phyloP scores from a whole-genome alignment of 2,888 invertebrate species.

The Ceramica pisi region DNA sequence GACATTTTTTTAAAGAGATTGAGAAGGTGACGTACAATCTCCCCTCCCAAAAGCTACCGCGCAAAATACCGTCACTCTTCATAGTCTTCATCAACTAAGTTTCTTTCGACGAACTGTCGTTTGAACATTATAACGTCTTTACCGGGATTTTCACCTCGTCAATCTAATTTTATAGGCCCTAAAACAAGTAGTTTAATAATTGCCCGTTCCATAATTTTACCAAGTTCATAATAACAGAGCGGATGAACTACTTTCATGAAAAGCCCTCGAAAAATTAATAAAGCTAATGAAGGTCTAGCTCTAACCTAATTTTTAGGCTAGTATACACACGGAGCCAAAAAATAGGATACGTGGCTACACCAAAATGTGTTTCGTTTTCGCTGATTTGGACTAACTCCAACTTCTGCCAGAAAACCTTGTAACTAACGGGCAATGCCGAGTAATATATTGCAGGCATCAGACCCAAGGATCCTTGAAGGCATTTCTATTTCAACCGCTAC shows the following conservation, averaged over 20 bases:
- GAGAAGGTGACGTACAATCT: not conserved
- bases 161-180: constrained; percentile 36
- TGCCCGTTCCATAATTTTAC: constrained; percentile 35
- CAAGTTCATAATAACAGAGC: constrained; percentile 34
- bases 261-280: constrained; percentile 47
- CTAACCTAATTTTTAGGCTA: constrained; percentile 6
- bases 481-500: constrained; percentile 40
- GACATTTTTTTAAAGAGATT: constrained; percentile 25
- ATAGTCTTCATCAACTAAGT: constrained; percentile 29
- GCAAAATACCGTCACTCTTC: constrained; percentile 2
- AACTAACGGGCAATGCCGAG: constrained; percentile 50
- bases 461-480: constrained; percentile 33
- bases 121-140: constrained; percentile 28
- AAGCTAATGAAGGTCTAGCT: constrained; percentile 26
- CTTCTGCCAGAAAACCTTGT: constrained; percentile 36
- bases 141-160: constrained; percentile 32
- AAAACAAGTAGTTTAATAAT: constrained; percentile 43
- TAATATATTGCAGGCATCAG: constrained; percentile 52
- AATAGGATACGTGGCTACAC: constrained; percentile 18
- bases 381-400: constrained; percentile 60
- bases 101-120: constrained; percentile 10
- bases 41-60: not conserved
- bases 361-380: constrained; percentile 32
- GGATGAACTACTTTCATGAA: constrained; percentile 23
- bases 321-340: constrained; percentile 5